Conservation (phyloP, 2,888 invertebrate species). For the Vesta saturnalis region DNA sequence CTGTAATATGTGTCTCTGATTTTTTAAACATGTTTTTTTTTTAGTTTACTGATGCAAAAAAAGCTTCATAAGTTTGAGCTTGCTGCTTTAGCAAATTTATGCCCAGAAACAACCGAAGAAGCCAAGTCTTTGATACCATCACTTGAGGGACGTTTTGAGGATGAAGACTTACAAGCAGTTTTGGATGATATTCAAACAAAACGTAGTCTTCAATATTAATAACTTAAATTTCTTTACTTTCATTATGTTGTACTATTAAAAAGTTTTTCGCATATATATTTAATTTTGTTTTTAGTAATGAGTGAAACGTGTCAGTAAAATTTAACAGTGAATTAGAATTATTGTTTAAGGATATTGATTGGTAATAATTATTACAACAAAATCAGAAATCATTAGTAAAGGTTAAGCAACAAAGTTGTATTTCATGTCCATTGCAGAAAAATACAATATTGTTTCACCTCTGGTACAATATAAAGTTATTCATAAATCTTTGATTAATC, state of each 20-base stretch:
- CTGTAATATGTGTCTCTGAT: neutral
- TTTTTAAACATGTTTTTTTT: conserved; percentile 23
- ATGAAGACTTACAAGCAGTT: conserved; percentile 96
- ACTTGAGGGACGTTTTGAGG: conserved; percentile 96
- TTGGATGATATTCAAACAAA: conserved; percentile 98
- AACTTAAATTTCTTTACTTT: too few relatives aligned
- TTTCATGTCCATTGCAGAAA: too few relatives aligned
- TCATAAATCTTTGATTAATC: too few relatives aligned
- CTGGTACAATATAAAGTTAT: too few relatives aligned
- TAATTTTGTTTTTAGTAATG: too few relatives aligned
- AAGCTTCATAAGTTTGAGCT: conserved; percentile 98
- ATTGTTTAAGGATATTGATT: too few relatives aligned
- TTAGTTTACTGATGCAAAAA: conserved; percentile 89
- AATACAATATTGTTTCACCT: too few relatives aligned
- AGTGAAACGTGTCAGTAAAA: neutral
- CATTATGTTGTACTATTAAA: too few relatives aligned
- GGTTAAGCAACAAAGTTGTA: too few relatives aligned
- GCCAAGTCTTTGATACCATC: conserved; percentile 98
- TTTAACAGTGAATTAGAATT: too few relatives aligned
- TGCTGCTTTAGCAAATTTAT: conserved; percentile 97
- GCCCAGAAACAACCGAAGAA: conserved; percentile 98
- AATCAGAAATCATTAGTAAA: too few relatives aligned
- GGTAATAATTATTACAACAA: too few relatives aligned
- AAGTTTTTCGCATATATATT: neutral
- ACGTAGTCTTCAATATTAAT: conserved; percentile 94